These are phyloP conservation scores for Sebastes jordani DNA, from an alignment of 2,797 vertebrate species.

Conservation along the genomic window DNA sequence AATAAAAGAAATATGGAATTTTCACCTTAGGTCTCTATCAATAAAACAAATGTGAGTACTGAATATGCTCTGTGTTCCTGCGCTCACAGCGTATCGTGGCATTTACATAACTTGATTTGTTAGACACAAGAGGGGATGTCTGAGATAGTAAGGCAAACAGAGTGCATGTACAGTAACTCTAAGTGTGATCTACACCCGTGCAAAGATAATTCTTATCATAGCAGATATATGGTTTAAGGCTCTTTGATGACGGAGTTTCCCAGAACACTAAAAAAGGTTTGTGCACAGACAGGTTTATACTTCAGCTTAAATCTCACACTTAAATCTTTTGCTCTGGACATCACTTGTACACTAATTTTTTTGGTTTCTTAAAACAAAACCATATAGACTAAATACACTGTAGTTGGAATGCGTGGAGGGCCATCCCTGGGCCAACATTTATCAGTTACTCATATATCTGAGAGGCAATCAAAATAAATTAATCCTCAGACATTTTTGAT, in stretches of 20 bases:
- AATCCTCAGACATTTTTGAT: background rate
- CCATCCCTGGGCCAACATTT: background rate
- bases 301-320: constrained; percentile 45
- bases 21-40: constrained; percentile 77
- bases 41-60: constrained; percentile 68
- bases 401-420: constrained; percentile 5
- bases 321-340: constrained; percentile 53
- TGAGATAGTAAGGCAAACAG: constrained; percentile 49
- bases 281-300: constrained; percentile 56
- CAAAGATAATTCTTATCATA: constrained; percentile 68
- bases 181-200: constrained; percentile 65
- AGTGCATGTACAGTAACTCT: constrained; percentile 43
- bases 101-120: constrained; percentile 75
- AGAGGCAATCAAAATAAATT: background rate
- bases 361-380: constrained; percentile 38
- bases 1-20: constrained; percentile 76
- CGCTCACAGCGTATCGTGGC: constrained; percentile 39
- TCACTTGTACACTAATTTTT: constrained; percentile 14
- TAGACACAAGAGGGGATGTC: constrained; percentile 57
- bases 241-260: constrained; percentile 54
- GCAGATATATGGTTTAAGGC: constrained; percentile 65
- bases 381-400: constrained; percentile 24
- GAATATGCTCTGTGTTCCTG: constrained; percentile 54
- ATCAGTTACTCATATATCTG: background rate
- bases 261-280: constrained; percentile 48